These are phyloP conservation scores for Idaea straminata DNA, from an alignment of 2,888 invertebrate genomes.

Conservation along the genomic window DNA sequence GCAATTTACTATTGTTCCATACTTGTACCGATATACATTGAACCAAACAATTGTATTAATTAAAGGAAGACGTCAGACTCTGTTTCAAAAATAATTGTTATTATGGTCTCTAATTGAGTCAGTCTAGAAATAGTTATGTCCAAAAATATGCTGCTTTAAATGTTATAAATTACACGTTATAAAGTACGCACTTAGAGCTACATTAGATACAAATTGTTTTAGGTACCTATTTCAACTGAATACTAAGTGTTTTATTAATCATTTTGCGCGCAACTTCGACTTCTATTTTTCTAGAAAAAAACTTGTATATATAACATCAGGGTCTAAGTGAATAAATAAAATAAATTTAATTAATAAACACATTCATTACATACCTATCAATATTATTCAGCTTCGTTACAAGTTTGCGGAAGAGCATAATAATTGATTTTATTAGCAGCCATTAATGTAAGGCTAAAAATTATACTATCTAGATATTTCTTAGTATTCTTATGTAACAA, in stretches of 20 bases:
- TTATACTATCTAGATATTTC: too few species aligned
- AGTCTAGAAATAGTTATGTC: not conserved
- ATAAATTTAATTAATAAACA: slow-evolving; percentile 2
- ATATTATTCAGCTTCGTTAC: slow-evolving; percentile 40
- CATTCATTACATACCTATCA: slow-evolving; percentile 54
- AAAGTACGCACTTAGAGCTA: too few species aligned
- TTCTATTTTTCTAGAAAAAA: not conserved
- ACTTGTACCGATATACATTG: slow-evolving; percentile 8
- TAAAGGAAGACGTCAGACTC: slow-evolving; percentile 12
- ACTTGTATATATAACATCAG: not conserved
- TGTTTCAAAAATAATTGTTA: not conserved
- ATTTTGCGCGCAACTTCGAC: not conserved
- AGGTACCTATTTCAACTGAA: too few species aligned
- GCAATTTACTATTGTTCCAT: slow-evolving; percentile 7
- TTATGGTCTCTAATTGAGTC: not conserved
- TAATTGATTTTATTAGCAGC: not conserved
- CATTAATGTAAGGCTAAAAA: not conserved
- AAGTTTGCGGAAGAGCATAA: slow-evolving; percentile 24
- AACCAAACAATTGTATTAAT: slow-evolving; percentile 31
- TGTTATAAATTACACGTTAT: not conserved
- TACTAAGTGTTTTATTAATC: too few species aligned
- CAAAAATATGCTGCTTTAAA: not conserved
- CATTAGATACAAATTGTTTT: too few species aligned
- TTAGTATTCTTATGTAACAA: too few species aligned
- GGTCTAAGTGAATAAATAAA: not conserved